Evolutionary conservation across 2,888 invertebrate genomes (phyloP), one percentile per base, ranked within the genome.

Genomic region (Caenorhabditis doughertyi): DNA sequence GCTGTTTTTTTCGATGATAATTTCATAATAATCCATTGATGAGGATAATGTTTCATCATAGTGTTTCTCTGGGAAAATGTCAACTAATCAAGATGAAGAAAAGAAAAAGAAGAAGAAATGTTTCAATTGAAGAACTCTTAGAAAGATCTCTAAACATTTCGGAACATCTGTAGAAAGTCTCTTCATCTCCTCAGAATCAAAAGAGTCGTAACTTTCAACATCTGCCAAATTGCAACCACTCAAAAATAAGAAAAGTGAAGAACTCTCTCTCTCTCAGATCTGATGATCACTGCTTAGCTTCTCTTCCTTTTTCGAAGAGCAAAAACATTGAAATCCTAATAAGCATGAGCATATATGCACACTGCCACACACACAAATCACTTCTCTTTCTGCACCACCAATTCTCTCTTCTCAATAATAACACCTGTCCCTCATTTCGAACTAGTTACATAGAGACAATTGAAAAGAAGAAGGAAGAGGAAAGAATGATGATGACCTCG

Each of bases 221-320:
- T 51, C 13, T 49, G 64, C 64, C 65, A 65, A 51, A 51, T 65
- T 49, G 64, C 64, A 62, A 62, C 62, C 62, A 62, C 62, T 62
- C 62, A 29, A 62, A 35, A 32, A 32, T 3, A 23, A 49, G 23
- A 3, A 49, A 21, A 35, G 21, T 7, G 62, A 27, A 62, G 27
- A 44, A 42, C 62, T 44, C 44, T 47, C 23, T 29, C 23, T 39
- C 27, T 64, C 64, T 65, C 35, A 51, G 13, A 39, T 9, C 39
- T 39, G 65, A 49, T 65, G 47, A 47, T 64, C 47, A 64, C 23
- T 29, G 5, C 56, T 35, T 21, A 27, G 18, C 47, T 47, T 47
- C 18, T 2, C 23, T 35, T 27, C 29, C n/a, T 39, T 51, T 51
- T 35, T 51, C 29, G n/a, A 65, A 21, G 44, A 64, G 18, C 23